Base-by-base conservation (phyloP, 2,888 invertebrate genomes). In the Macaria notata region DNA sequence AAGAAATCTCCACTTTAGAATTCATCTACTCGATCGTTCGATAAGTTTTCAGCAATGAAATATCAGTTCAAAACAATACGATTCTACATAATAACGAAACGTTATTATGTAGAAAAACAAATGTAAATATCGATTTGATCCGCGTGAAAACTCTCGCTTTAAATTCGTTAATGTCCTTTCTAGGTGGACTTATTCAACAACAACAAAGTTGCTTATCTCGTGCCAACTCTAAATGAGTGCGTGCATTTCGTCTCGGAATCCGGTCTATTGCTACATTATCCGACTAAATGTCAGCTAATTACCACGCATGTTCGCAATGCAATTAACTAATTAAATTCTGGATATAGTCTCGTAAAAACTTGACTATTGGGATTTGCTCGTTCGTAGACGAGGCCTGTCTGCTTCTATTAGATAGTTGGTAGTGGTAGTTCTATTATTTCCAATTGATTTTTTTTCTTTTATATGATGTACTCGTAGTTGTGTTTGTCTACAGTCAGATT, bases 181-280 rank as follows among this genome's bases (percentile, higher is more conserved):
- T 66, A 71, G 77, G 73, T 72, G 66, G 65, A 75, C 76, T 72
- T 75, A 81, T 81, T 79, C 70, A 81, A 79, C 79, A 79, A 19
- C 19, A 19, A 82, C 75, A 71, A 73, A 72, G 72, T 79, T 73
- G 73, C 66, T 73, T 74, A 74, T 79, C 77, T 75, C 66, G 56
- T 47, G 63, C 58, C 64, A 76, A 81, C 68, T 83, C 83, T 80
- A 83, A 83, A 84, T 83, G 75, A 82, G 78, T 72, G 72, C 73
- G 64, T 69, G 67, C 49, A 50, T 59, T 60, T 63, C 59, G 48
- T 56, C 46, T 56, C 29, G 56, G 47, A 55, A 57, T 57, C 41
- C 50, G 46, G 48, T 7, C 33, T 36, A 36, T 57, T 54, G 49
- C 47, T 38, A 46, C 48, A 44, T 6, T 9, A 49, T n/a, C 51